These are phyloP conservation scores for Temnothorax unifasciatus DNA, from an alignment of 2,888 invertebrate species.

Conservation along the genomic window DNA sequence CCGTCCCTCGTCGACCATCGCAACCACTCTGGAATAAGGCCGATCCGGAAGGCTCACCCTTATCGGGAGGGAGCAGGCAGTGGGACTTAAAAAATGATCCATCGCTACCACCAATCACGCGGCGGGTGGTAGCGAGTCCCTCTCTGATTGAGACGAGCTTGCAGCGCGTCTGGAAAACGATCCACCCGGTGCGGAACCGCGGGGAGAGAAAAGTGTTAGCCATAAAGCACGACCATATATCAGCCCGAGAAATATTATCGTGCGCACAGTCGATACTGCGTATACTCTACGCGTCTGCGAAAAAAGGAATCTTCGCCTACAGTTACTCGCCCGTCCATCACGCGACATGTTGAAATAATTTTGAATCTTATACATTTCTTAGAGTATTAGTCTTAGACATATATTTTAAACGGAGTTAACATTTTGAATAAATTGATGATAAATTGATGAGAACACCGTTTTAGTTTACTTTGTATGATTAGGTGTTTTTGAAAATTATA, in stretches of 20 bases:
- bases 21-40: conserved; percentile 54
- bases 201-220: conserved; percentile 71
- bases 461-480: background rate
- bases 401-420: background rate
- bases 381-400: background rate
- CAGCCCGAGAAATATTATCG: conserved; percentile 62
- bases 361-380: background rate
- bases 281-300: conserved; percentile 33
- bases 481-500: background rate
- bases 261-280: conserved; percentile 60
- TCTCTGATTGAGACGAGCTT: conserved; percentile 81
- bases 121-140: conserved; percentile 78
- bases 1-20: conserved; percentile 66
- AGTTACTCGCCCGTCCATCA: background rate
- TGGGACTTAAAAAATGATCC: conserved; percentile 84
- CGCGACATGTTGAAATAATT: background rate
- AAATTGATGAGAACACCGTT: background rate
- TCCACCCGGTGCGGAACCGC: conserved; percentile 68
- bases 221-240: conserved; percentile 73
- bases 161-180: conserved; percentile 72
- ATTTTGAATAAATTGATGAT: background rate
- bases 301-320: conserved; percentile 24
- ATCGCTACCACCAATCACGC: conserved; percentile 83
- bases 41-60: conserved; percentile 69
- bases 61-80: conserved; percentile 80